Evolutionary conservation across 2,888 invertebrate species (phyloP).

Genomic region (Carabus problematicus): DNA sequence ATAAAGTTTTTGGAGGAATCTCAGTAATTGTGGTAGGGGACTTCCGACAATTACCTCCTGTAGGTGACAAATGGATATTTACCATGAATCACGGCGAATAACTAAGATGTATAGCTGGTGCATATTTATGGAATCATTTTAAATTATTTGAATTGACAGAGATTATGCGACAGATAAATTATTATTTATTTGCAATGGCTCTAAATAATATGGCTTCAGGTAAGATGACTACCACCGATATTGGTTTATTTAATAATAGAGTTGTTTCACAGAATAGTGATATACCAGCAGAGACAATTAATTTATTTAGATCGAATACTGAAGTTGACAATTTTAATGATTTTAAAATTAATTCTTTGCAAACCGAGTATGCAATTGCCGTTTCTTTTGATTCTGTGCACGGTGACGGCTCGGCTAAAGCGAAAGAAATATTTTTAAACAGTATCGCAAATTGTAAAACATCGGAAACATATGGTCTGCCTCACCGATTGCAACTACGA

Average conservation of each 20-base stretch:
- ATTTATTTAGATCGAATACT: slow-evolving; percentile 37
- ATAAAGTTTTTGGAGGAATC: slow-evolving; percentile 51
- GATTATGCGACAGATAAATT: slow-evolving; percentile 51
- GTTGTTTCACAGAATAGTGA: neutral
- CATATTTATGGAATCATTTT: slow-evolving; percentile 47
- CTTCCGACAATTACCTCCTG: slow-evolving; percentile 52
- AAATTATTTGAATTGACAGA: slow-evolving; percentile 49
- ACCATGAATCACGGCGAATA: slow-evolving; percentile 1
- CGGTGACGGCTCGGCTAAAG: slow-evolving; percentile 5
- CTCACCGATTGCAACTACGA: slow-evolving; percentile 44
- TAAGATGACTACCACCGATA: slow-evolving; percentile 45
- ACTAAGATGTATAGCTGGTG: slow-evolving; percentile 14
- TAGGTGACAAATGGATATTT: slow-evolving; percentile 48
- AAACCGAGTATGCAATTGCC: slow-evolving; percentile 1
- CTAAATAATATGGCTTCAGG: slow-evolving; percentile 48
- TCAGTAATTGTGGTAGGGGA: slow-evolving; percentile 53
- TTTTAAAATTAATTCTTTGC: slow-evolving; percentile 1
- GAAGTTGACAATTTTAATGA: slow-evolving; percentile 41
- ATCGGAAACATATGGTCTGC: slow-evolving; percentile 40
- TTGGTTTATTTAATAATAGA: slow-evolving; percentile 45
- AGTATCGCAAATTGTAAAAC: neutral
- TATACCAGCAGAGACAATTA: slow-evolving; percentile 37
- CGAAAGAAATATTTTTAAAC: neutral
- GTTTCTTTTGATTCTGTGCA: slow-evolving; percentile 16
- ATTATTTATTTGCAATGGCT: slow-evolving; percentile 47